Evolutionary conservation across 37 sponge, comb jelly and placozoan genomes (phyloP), one percentile per base, ranked within the genome.

Genomic region (Bolinopsis microptera): DNA sequence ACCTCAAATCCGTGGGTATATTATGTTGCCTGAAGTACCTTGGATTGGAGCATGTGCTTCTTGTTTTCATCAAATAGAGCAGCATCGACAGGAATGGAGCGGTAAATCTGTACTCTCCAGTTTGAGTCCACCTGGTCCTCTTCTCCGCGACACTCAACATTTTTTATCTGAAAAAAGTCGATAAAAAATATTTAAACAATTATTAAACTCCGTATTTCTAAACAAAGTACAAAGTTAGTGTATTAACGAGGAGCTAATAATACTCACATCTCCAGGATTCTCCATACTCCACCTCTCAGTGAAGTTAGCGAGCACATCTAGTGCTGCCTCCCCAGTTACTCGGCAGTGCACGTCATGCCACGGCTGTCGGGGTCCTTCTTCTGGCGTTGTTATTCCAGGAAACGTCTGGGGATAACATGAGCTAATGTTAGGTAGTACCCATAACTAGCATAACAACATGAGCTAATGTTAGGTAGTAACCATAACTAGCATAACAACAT

Each of bases 291-390:
- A 86, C 61, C 90, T 38, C 25, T 86, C 90, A 1, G 61, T 86
- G 61, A 86, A 86, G 61, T 86, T 86, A 26, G 90, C 13, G 61
- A 86, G 23, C 37, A 86, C 35, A 23, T 86, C 90, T n/a, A 86
- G 90, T 5, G 90, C 90, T 16, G 61, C 90, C 61, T 86, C 90
- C n/a, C 90, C 90, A 13, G 90, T 86, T 2, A 86, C 61, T 24
- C 90, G 41, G 61, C 48, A 35, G 31, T 86, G 90, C 3, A 86
- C 90, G 22, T 86, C 90, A 23, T 86, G 90, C 90, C 90, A 86
- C 26, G 90, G 90, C 61, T 86, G 90, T 40, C 90, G 8, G 61
- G 90, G 90, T n/a, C 90, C 90, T 25, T 39, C 18, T 0, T 35
- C 26, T 8, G 26, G 23, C 30, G 22, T 40, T 9, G 23, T 39